Evolutionary conservation across 2,113 vertebrate species (phyloP), one percentile per base, ranked within the genome.

Genomic region (Podocnemis expansa): DNA sequence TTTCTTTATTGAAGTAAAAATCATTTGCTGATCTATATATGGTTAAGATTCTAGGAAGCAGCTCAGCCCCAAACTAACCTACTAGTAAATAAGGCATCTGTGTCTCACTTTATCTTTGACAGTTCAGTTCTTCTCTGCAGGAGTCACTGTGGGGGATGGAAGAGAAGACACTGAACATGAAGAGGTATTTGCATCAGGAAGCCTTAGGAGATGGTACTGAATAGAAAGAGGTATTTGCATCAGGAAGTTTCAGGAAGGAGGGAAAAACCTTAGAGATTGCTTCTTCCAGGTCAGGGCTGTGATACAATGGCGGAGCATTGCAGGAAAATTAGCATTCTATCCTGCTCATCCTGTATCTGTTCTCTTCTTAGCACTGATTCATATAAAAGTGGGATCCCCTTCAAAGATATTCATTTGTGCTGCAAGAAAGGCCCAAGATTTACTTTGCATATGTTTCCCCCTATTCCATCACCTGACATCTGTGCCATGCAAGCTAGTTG

Each of bases 101-200:
- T 80, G 85, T 92, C 91, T 94, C 86, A 29, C 16, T 96, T 97
- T 93, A 95, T 93, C 94, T 94, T 94, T 94, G 96, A 96, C 96
- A 95, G 88, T 94, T 97, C 96, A 95, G 88, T 94, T 97, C 89
- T 51, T 96, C 95, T 94, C 96, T 85, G 90, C 93, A 95, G 97
- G 96, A 96, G 87, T 93, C 97, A 87, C 96, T 96, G 95, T 96
- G 85, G 96, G 97, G 93, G 75, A 54, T 95, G 79, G 93, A 96
- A 96, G 93, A 92, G 91, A 93, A 92, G 85, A 75, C 80, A 88
- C 58, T 95, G 95, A 94, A 93, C 95, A 88, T 93, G 94, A 97
- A 97, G 96, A 96, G 94, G 85, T 89, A 96, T 97, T 97, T 96
- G 96, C 96, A 96, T 96, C 95, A 95, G 95, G 93, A 96, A 96